These are phyloP conservation scores for Tetranychus urticae DNA, from an alignment of 1,140 invertebrate genomes.

Conservation along the genomic window DNA sequence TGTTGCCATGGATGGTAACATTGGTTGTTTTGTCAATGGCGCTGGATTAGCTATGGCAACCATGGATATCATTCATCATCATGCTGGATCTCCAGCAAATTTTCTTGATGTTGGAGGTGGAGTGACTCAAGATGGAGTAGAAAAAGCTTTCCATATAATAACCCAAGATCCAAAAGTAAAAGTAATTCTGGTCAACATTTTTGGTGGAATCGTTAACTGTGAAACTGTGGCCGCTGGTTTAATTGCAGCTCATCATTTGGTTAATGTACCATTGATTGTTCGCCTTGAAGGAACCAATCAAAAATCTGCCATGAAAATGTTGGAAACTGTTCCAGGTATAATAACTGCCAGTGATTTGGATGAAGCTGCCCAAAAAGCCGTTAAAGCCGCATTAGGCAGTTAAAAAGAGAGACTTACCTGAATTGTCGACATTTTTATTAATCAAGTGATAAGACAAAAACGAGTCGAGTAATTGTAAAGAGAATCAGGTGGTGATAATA, in stretches of 20 bases:
- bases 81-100: constrained; percentile 80
- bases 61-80: constrained; percentile 89
- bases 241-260: constrained; percentile 54
- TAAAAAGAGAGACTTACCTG: too few species aligned
- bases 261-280: constrained; percentile 68
- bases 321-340: constrained; percentile 48
- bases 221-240: constrained; percentile 86
- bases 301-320: constrained; percentile 38
- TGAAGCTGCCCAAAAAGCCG: constrained; percentile 33
- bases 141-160: constrained; percentile 26
- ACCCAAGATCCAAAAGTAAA: constrained; percentile 31
- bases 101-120: constrained; percentile 36
- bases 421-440: too few species aligned
- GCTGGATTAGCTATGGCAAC: constrained; percentile 96
- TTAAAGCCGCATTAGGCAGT: background rate
- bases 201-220: constrained; percentile 98
- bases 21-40: constrained; percentile 54
- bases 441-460: too few species aligned
- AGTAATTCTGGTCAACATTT: constrained; percentile 89
- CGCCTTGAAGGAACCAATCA: constrained; percentile 73
- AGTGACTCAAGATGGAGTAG: constrained; percentile 24
- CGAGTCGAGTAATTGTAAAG: too few species aligned
- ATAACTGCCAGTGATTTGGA: constrained; percentile 67
- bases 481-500: too few species aligned
- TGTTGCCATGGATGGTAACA: constrained; percentile 73